These are phyloP conservation scores for Pelagia noctiluca DNA, from an alignment of 30 jellyfish, hydroid and myxozoan species.

Conservation along the genomic window DNA sequence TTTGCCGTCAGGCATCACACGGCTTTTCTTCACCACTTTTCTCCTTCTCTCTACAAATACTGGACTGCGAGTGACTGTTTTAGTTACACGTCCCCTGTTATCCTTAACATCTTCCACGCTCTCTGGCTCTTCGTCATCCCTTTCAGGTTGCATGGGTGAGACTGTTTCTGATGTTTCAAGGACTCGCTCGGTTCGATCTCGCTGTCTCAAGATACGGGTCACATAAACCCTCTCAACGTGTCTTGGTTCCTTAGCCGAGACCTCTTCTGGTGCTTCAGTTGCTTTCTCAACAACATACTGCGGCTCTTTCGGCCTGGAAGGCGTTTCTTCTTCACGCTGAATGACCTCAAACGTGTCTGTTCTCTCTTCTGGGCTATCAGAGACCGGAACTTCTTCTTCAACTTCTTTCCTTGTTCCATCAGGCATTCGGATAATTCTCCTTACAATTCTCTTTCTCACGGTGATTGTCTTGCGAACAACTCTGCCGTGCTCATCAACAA, in stretches of 20 bases:
- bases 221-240: conserved; percentile 72
- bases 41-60: conserved; percentile 61
- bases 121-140: conserved; percentile 65
- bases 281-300: background rate
- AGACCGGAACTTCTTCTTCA: conserved; percentile 63
- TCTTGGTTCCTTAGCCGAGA: conserved; percentile 28
- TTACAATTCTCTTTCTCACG: conserved; percentile 45
- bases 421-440: conserved; percentile 58
- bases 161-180: conserved; percentile 72
- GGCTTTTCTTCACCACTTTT: conserved; percentile 34
- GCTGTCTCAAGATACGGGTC: conserved; percentile 69
- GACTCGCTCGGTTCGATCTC: conserved; percentile 58
- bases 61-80: conserved; percentile 59
- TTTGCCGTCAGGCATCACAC: conserved; percentile 64
- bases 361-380: background rate
- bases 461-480: conserved; percentile 59
- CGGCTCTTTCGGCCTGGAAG: background rate
- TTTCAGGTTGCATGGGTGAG: conserved; percentile 56
- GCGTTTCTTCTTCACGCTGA: conserved; percentile 27
- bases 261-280: background rate
- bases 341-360: background rate
- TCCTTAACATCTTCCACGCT: background rate
- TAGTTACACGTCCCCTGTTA: conserved; percentile 9
- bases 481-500: conserved; percentile 10
- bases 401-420: conserved; percentile 71